phyloP scores from a whole-genome alignment of 2,797 vertebrate genomes.

The Natrix natrix region DNA sequence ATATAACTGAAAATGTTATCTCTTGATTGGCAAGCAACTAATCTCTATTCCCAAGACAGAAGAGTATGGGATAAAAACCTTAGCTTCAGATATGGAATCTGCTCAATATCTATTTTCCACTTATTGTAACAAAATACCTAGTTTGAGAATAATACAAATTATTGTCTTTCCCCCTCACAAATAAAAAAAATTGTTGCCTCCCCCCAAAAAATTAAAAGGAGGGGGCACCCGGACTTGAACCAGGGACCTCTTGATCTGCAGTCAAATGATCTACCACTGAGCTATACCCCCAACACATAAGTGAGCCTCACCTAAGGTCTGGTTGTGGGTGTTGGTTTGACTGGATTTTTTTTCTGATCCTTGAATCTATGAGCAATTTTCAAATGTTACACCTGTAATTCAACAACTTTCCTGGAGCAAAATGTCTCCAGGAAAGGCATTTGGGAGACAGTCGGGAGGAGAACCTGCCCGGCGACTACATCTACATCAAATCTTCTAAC shows the following conservation, averaged over 20 bases:
- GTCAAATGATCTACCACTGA: constrained; percentile 27
- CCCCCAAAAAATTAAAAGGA: constrained; percentile 43
- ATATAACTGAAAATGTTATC: not conserved
- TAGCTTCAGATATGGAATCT: not conserved
- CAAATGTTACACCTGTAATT: not conserved
- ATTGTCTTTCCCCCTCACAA: not conserved
- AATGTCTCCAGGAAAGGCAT: not conserved
- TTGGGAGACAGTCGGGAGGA: no score
- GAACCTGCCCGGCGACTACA: not conserved
- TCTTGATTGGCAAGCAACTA: not conserved
- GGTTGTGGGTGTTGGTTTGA: not conserved
- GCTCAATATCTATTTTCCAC: not conserved
- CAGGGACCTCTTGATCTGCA: constrained; percentile 28
- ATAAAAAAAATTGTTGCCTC: no score
- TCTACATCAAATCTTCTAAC: not conserved
- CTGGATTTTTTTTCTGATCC: not conserved
- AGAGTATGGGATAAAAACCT: not conserved
- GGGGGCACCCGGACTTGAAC: constrained; percentile 57
- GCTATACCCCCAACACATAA: not conserved
- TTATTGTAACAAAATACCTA: not conserved
- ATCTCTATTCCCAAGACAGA: not conserved
- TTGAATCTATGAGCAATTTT: not conserved
- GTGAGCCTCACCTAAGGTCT: not conserved
- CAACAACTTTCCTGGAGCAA: not conserved
- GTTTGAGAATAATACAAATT: not conserved